Evolutionary conservation across 2,797 vertebrate species (phyloP).

Genomic region (Malurus splendens): DNA sequence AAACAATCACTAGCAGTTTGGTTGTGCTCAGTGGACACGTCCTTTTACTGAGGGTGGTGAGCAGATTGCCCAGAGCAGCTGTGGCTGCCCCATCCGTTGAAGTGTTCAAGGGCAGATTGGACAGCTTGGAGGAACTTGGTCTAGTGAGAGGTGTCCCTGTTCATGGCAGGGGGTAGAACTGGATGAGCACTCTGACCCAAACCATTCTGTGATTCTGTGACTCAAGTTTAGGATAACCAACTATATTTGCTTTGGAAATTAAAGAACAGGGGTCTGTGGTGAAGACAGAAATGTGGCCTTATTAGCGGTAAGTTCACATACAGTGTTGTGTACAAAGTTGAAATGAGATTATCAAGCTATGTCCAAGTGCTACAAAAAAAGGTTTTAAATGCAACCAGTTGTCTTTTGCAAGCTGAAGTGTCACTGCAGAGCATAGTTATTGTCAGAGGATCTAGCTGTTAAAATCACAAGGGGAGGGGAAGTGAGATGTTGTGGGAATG

Average conservation of each 20-base stretch:
- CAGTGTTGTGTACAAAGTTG: not conserved
- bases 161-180: not conserved
- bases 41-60: not conserved
- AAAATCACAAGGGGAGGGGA: not conserved
- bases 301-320: not conserved
- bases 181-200: not conserved
- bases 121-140: not conserved
- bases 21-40: not conserved
- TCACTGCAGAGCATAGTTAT: not conserved
- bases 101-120: not conserved
- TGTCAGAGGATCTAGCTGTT: not conserved
- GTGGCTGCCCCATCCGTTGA: not conserved
- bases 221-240: not conserved
- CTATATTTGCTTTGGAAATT: not conserved
- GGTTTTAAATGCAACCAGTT: not conserved
- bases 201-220: not conserved
- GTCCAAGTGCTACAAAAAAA: not conserved
- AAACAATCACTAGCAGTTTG: not conserved
- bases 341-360: not conserved
- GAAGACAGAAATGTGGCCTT: not conserved
- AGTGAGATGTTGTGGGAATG: not conserved
- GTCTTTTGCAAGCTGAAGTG: not conserved
- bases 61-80: not conserved
- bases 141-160: not conserved
- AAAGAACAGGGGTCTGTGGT: not conserved